A percentile compares a stretch with the other conserved stretches of the same genome.
Evolutionary conservation across 2,888 invertebrate genomes (phyloP).

Genomic region (Brenthis daphne): DNA sequence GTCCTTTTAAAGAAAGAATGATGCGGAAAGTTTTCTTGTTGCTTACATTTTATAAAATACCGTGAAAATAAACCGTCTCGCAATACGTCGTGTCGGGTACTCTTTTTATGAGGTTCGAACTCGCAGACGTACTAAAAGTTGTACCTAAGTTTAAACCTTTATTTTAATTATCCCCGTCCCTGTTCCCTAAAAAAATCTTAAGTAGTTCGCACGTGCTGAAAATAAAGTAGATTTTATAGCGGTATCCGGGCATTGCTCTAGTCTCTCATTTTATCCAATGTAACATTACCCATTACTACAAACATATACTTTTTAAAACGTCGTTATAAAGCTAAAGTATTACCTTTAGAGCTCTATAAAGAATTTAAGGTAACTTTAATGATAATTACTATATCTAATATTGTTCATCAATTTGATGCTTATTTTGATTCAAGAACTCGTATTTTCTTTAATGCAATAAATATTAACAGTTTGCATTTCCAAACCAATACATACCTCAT

Average conservation of each 20-base stretch:
- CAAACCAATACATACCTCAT: constrained; percentile 17
- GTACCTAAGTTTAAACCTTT: constrained; percentile 72
- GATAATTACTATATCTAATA: no score
- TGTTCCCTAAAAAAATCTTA: constrained; percentile 59
- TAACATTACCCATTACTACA: constrained; percentile 36
- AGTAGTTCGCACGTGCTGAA: constrained; percentile 64
- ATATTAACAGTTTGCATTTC: constrained; percentile 5
- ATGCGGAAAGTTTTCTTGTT: constrained; percentile 45
- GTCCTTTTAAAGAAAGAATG: constrained; percentile 48
- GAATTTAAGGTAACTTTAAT: no score
- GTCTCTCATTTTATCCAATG: constrained; percentile 34
- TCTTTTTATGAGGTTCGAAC: constrained; percentile 66
- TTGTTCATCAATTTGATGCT: no score
- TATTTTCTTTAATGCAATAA: constrained; percentile 11
- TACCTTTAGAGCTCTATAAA: background rate
- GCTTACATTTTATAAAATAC: constrained; percentile 48
- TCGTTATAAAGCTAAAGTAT: constrained; percentile 3
- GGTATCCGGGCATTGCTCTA: constrained; percentile 40
- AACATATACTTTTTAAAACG: constrained; percentile 27
- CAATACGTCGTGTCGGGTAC: constrained; percentile 63
- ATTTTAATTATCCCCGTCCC: constrained; percentile 76
- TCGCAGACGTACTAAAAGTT: constrained; percentile 70
- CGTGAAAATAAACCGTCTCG: constrained; percentile 60
- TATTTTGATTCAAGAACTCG: background rate
- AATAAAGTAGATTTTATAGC: constrained; percentile 65